phyloP scores from a whole-genome alignment of 2,113 vertebrate genomes.

The Phaetusa simplex region DNA sequence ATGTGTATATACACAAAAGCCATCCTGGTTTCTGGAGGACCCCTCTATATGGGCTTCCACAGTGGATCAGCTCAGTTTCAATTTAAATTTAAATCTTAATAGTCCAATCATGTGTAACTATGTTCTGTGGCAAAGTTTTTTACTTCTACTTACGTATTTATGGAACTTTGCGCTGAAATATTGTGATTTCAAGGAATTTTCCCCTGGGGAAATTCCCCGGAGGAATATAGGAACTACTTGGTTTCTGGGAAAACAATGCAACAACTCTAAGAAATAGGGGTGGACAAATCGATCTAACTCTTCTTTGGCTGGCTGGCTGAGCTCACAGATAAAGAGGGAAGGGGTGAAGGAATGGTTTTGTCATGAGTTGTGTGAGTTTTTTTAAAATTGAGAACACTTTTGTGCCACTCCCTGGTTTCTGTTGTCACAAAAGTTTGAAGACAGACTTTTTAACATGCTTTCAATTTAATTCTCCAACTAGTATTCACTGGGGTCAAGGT shows the following conservation, averaged over 20 bases:
- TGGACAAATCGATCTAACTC: neutral
- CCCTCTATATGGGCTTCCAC: neutral
- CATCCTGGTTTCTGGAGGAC: neutral
- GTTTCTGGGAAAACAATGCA: neutral
- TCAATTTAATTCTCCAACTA: neutral
- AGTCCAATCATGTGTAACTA: neutral
- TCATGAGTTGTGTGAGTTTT: neutral
- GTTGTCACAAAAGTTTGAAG: neutral
- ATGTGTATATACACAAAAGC: neutral
- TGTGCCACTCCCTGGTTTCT: accelerated
- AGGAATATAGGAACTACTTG: neutral
- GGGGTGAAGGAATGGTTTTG: neutral
- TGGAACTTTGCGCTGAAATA: neutral
- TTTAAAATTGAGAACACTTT: neutral
- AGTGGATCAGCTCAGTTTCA: neutral
- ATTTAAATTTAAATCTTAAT: neutral
- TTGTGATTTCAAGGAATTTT: neutral
- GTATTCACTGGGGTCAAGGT: neutral
- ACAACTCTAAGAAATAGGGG: neutral
- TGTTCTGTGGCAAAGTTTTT: neutral
- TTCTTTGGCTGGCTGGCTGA: neutral
- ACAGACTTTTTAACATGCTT: neutral
- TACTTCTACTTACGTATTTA: neutral
- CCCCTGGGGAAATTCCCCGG: neutral
- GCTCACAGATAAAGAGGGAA: neutral